A percentile compares a stretch with the other conserved stretches of the same genome.
phyloP scores from a whole-genome alignment of 2,113 vertebrate genomes.

The Phaetusa simplex region DNA sequence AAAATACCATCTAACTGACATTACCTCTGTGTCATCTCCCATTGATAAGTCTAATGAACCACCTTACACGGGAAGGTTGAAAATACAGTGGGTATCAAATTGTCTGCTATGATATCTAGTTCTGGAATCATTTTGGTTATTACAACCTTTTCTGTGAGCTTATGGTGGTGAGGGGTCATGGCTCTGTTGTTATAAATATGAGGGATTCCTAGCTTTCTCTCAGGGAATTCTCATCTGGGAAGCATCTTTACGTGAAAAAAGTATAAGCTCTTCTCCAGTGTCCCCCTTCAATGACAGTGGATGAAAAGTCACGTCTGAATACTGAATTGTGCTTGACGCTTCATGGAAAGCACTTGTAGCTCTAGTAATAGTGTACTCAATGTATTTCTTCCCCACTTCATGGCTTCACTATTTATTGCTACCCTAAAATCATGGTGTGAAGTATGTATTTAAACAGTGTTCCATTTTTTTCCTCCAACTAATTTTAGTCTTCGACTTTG shows the following conservation, averaged over 20 bases:
- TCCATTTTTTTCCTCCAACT: not conserved
- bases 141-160: not conserved
- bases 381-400: not conserved
- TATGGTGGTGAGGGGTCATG: not conserved
- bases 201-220: not conserved
- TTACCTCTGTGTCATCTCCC: not conserved
- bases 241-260: not conserved
- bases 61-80: not conserved
- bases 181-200: not conserved
- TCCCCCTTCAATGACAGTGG: not conserved
- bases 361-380: not conserved
- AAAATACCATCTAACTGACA: not conserved
- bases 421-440: not conserved
- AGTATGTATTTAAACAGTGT: conserved; percentile 20
- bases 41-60: conserved; percentile 35
- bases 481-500: conserved; percentile 40
- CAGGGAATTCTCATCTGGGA: not conserved
- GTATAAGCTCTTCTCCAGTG: not conserved
- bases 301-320: not conserved
- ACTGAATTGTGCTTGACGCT: not conserved
- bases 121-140: not conserved
- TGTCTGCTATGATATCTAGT: not conserved
- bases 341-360: not conserved
- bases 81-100: conserved; percentile 1
- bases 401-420: not conserved